Percentiles rank a stretch among this genome's conserved stretches.
phyloP scores from a whole-genome alignment of 2,888 invertebrate species.

The Drosophila nr. medialis region DNA sequence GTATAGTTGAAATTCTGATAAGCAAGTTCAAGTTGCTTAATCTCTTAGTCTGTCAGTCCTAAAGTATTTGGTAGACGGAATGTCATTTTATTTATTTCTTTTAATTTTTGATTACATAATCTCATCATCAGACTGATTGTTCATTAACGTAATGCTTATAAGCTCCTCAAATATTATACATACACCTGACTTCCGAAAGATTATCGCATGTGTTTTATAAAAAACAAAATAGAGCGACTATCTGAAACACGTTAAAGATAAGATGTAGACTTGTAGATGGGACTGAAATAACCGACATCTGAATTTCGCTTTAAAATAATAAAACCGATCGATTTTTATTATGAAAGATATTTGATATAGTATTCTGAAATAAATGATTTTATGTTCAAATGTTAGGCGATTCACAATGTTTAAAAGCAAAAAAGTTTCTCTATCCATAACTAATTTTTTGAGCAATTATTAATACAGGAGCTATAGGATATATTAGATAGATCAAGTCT shows the following conservation, averaged over 20 bases:
- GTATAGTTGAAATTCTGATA: neutral
- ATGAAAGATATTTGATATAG: neutral
- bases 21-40: neutral
- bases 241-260: neutral
- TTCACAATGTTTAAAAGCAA: neutral
- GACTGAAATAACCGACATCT: neutral
- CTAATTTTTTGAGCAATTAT: neutral
- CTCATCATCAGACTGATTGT: neutral
- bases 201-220: neutral
- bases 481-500: too few relatives aligned
- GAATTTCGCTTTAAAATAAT: neutral
- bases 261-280: neutral
- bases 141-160: neutral
- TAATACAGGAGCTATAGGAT: neutral
- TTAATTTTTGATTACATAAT: neutral
- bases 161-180: neutral
- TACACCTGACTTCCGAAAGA: neutral
- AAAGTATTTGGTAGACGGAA: neutral
- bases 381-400: neutral
- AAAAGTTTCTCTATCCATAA: neutral
- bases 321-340: neutral
- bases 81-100: neutral
- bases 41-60: neutral
- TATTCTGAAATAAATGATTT: neutral
- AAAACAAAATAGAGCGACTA: neutral